phyloP scores from a whole-genome alignment of 1,140 invertebrate genomes.

The Wasmannia auropunctata region DNA sequence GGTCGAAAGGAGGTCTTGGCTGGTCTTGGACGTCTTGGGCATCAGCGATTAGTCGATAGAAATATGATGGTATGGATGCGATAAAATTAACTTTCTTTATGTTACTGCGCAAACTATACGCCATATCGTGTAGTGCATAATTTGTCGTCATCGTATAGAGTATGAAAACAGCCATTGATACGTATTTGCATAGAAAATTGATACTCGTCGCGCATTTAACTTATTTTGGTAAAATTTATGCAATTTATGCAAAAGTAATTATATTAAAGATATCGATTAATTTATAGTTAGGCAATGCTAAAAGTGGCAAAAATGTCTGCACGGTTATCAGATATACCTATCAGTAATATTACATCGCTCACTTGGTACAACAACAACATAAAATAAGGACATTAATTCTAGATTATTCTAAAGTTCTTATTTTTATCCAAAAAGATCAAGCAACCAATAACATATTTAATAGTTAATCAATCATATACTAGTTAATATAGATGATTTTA shows the following conservation, averaged over 20 bases:
- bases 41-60: not conserved
- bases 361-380: no score
- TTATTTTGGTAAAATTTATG: not conserved
- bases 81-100: conserved; percentile 4
- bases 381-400: no score
- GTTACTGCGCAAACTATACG: not conserved
- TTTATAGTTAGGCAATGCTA: not conserved
- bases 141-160: not conserved
- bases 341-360: not conserved
- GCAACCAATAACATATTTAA: no score
- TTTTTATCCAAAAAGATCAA: no score
- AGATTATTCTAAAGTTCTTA: no score
- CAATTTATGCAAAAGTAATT: not conserved
- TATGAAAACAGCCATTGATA: not conserved
- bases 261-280: not conserved
- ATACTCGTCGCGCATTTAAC: not conserved
- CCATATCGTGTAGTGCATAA: not conserved
- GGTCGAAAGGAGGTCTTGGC: not conserved
- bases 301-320: not conserved
- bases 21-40: not conserved
- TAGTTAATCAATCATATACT: no score
- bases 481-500: no score
- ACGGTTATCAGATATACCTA: no score
- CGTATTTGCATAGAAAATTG: conserved; percentile 8
- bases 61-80: conserved; percentile 12